Base-by-base conservation (phyloP, 2,888 invertebrate genomes). In the Ypsolopha sequella region DNA sequence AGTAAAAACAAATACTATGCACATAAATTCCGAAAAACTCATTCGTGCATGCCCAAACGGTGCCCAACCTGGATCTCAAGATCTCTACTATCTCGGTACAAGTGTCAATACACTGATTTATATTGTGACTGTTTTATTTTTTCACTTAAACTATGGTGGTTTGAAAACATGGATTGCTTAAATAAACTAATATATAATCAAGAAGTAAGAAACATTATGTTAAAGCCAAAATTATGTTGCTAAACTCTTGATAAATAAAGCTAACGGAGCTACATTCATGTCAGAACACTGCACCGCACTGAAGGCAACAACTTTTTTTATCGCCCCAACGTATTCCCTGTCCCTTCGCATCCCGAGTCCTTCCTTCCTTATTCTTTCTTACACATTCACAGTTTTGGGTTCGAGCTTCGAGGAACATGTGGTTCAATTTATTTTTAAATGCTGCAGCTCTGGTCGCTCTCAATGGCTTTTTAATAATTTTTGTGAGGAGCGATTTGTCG, bases 251-350 rank as follows among this genome's bases (percentile, higher is more conserved):
- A 8, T 2, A 13, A 6, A 13, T 43, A 43, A 11, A 43, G 58
- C 54, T 61, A 52, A 73, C 79, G 70, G 84, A 84, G 84, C 76
- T 81, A 58, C 62, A 55, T 60, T 52, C 64, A 58, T 57, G 63
- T 58, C 66, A 59, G 57, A 67, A 60, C 54, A 58, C 62, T 60
- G 58, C 60, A 67, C 64, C 62, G 68, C 71, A 74, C 70, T 74
- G 68, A 76, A 73, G 74, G 74, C 75, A 74, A 75, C 82, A 66
- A 73, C 76, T 82, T 85, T 86, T 80, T 84, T 79, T 80, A 73
- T 69, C 62, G 60, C 64, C 70, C 73, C 79, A 76, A 79, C 80
- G 77, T 78, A 78, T 77, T 74, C 80, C 77, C 73, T 70, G 74
- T 76, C 71, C 80, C 68, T 64, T 66, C 68, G 75, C 76, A 74